Percentiles rank a stretch among this genome's conserved stretches.
Evolutionary conservation across 2,888 invertebrate genomes (phyloP).

Genomic region (Opisthograptis luteolata): DNA sequence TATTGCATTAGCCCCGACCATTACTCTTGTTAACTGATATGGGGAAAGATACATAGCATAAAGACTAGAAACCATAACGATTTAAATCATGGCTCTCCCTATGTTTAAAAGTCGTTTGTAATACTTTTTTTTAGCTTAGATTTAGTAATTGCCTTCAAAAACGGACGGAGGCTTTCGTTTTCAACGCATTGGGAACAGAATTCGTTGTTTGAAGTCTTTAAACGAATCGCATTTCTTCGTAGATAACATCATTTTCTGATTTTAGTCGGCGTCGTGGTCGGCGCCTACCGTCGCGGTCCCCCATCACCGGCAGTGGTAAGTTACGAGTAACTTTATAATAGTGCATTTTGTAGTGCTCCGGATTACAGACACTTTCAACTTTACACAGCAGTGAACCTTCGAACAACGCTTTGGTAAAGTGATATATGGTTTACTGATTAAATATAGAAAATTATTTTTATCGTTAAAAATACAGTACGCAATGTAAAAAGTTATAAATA

Average conservation of each 20-base stretch:
- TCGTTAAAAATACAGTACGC: conserved; percentile 41
- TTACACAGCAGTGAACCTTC: conserved; percentile 13
- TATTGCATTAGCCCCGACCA: no score
- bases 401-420: conserved; percentile 43
- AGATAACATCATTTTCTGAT: conserved; percentile 42
- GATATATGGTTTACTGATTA: conserved; percentile 42
- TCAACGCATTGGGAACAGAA: no score
- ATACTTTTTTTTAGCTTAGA: no score
- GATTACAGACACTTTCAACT: conserved; percentile 17
- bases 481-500: conserved; percentile 53
- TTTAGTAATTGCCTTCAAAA: no score
- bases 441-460: conserved; percentile 28
- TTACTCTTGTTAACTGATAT: no score
- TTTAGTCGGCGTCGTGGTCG: conserved; percentile 66
- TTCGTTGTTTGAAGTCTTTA: no score
- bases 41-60: no score
- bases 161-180: no score
- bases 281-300: conserved; percentile 30
- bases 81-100: no score
- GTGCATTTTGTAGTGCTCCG: conserved; percentile 68
- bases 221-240: no score
- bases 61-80: no score
- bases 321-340: conserved; percentile 69
- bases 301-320: conserved; percentile 64
- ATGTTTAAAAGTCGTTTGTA: no score